Percentiles rank a stretch among this genome's conserved stretches.
These are phyloP conservation scores for Porites evermanni DNA, from an alignment of 92 coral and sea anemone species.

Conservation along the genomic window DNA sequence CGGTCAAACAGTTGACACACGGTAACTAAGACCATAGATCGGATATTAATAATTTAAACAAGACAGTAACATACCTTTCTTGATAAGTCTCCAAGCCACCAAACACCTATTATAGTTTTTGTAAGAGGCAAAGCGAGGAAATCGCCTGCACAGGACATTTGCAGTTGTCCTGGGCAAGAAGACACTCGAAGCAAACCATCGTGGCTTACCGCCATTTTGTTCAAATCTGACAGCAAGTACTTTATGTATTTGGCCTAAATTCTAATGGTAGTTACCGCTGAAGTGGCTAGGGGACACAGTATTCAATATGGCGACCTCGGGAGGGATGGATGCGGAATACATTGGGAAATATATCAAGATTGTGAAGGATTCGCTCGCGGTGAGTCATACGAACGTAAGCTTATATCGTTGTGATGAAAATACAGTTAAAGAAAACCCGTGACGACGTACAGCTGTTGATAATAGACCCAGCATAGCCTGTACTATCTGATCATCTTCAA, in stretches of 20 bases:
- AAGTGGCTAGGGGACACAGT: too few species aligned
- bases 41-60: neutral
- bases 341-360: slow-evolving; percentile 21
- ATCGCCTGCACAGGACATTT: slow-evolving; percentile 69
- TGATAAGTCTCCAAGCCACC: slow-evolving; percentile 75
- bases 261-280: slow-evolving; percentile 4
- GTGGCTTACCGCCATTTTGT: slow-evolving; percentile 95
- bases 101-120: slow-evolving; percentile 78
- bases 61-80: slow-evolving; percentile 55
- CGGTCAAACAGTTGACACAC: neutral
- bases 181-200: slow-evolving; percentile 72
- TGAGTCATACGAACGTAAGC: neutral
- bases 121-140: slow-evolving; percentile 79
- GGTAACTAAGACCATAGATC: neutral
- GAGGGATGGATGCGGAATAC: slow-evolving; percentile 6
- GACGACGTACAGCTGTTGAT: neutral
- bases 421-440: too few species aligned
- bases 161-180: slow-evolving; percentile 58
- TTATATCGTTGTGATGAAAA: too few species aligned
- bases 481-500: too few species aligned
- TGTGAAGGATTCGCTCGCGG: slow-evolving; percentile 56
- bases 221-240: slow-evolving; percentile 32
- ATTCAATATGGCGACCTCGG: slow-evolving; percentile 40
- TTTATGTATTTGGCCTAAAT: neutral
- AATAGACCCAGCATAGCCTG: neutral